Conservation (phyloP, 1,140 invertebrate genomes). For the Drosophila erecta region DNA sequence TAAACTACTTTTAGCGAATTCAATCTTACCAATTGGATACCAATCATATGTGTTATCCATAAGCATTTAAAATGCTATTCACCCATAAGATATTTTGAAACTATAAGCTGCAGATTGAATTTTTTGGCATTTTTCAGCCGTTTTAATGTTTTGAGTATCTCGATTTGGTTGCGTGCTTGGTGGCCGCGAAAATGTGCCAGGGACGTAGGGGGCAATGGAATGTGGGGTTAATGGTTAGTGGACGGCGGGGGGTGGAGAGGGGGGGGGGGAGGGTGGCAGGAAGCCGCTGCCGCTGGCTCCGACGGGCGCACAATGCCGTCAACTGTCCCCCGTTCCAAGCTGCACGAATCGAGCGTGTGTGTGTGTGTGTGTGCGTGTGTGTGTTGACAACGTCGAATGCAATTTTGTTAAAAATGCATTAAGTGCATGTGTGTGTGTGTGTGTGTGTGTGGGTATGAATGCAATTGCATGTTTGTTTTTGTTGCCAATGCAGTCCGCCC, state of each 20-base stretch:
- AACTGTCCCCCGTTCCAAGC: conserved; percentile 60
- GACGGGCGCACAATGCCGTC: conserved; percentile 55
- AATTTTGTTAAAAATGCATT: conserved; percentile 83
- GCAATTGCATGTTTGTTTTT: conserved; percentile 82
- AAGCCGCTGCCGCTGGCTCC: conserved; percentile 34
- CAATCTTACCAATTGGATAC: too few species aligned
- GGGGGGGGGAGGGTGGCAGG: conserved; percentile 17
- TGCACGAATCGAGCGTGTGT: conserved; percentile 16
- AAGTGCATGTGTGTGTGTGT: conserved; percentile 64
- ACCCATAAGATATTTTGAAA: not conserved
- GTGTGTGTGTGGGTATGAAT: conserved; percentile 66
- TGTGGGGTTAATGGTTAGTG: conserved; percentile 45
- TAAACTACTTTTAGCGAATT: too few species aligned
- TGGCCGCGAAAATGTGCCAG: conserved; percentile 64
- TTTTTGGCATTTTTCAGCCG: conserved; percentile 11
- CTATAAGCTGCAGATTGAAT: not conserved
- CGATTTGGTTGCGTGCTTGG: conserved; percentile 48
- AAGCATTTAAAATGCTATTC: not conserved
- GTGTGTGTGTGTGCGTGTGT: conserved; percentile 43
- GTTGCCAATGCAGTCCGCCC: conserved; percentile 69
- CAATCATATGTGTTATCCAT: not conserved
- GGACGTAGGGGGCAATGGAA: conserved; percentile 39
- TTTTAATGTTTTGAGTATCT: conserved; percentile 35
- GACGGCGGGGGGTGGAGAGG: conserved; percentile 1
- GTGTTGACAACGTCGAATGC: conserved; percentile 72